Base-by-base conservation (phyloP, 2,888 invertebrate species). In the Parelbella ahira region DNA sequence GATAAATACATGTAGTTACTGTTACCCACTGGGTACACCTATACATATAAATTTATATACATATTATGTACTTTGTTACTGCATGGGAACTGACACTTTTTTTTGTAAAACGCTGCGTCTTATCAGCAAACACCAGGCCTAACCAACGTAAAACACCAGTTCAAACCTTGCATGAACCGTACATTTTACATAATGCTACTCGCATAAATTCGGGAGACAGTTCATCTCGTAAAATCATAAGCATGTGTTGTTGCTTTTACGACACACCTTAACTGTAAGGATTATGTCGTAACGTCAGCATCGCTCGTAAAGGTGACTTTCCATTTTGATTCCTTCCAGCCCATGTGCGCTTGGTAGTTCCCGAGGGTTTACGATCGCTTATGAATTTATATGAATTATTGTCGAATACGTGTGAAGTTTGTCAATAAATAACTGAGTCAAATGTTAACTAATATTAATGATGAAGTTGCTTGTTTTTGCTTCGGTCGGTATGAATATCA, bases 161-260 rank as follows among this genome's bases (percentile, higher is more conserved):
- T 27, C 6, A 20, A 19, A 10, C 11, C 23, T 21, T 13, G 2
- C 39, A 24, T 21, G 9, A 19, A 30, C 18, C 29, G 4, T 43
- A 46, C 10, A 37, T 24, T 24, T 49, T 49, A 37, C 41, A 42
- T 47, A 44, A 48, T 42, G n/a, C 33, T 49, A 39, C 49, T 50
- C 42, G 41, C 47, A 58, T 56, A 60, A 58, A 60, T 60, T 56
- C 50, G 45, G 48, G 36, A 54, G 48, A 56, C 49, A 53, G 53
- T 59, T 53, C 48, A 57, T 55, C 51, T 53, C 54, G 48, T 60
- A 59, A 60, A 64, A 61, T 57, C 51, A 54, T 58, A 58, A 63
- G 56, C 63, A 63, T 55, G 55, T 62, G 64, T 66, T 62, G 58
- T 58, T 56, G 52, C 55, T 56, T 64, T 68, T 63, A 68, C 51